A percentile compares a stretch with the other conserved stretches of the same genome.
phyloP scores from a whole-genome alignment of 2,888 invertebrate species.

The Volucella inflata region DNA sequence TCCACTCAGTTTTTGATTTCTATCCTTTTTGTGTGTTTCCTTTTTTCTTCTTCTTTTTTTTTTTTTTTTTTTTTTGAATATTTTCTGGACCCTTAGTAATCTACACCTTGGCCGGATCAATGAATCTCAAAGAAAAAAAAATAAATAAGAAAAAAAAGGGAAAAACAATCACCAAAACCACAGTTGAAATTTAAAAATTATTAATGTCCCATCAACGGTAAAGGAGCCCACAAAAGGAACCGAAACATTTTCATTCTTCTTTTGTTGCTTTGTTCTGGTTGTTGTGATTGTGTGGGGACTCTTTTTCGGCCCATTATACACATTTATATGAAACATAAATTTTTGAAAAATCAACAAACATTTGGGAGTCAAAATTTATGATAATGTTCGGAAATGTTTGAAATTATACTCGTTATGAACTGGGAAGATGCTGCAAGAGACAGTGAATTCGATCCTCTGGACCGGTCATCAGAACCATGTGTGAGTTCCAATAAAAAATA shows the following conservation, averaged over 20 bases:
- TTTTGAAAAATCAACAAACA: slow-evolving; percentile 76
- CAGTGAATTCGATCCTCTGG: slow-evolving; percentile 67
- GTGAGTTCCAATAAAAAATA: slow-evolving; percentile 56
- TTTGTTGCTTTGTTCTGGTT: slow-evolving; percentile 34
- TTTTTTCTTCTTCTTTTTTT: slow-evolving; percentile 58
- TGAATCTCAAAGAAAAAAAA: slow-evolving; percentile 63
- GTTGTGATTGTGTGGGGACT: slow-evolving; percentile 1
- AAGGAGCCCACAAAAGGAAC: slow-evolving; percentile 72
- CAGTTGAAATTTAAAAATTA: slow-evolving; percentile 70
- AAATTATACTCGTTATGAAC: slow-evolving; percentile 75
- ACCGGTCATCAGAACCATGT: slow-evolving; percentile 57
- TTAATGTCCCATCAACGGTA: slow-evolving; percentile 75
- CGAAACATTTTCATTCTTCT: slow-evolving; percentile 62
- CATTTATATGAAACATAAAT: slow-evolving; percentile 75
- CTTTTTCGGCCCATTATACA: slow-evolving; percentile 63
- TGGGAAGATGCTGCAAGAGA: slow-evolving; percentile 46
- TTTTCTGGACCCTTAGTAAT: slow-evolving; percentile 62
- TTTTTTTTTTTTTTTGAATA: slow-evolving; percentile 7
- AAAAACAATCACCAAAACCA: slow-evolving; percentile 26
- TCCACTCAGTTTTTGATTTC: slow-evolving; percentile 68
- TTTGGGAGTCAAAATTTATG: slow-evolving; percentile 73
- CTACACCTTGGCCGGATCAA: slow-evolving; percentile 73
- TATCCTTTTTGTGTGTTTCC: slow-evolving; percentile 59
- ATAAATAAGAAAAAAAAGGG: slow-evolving; percentile 16
- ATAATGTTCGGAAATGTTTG: slow-evolving; percentile 75